Conservation (phyloP, 2,797 vertebrate genomes). For the Epinephelus coioides region DNA sequence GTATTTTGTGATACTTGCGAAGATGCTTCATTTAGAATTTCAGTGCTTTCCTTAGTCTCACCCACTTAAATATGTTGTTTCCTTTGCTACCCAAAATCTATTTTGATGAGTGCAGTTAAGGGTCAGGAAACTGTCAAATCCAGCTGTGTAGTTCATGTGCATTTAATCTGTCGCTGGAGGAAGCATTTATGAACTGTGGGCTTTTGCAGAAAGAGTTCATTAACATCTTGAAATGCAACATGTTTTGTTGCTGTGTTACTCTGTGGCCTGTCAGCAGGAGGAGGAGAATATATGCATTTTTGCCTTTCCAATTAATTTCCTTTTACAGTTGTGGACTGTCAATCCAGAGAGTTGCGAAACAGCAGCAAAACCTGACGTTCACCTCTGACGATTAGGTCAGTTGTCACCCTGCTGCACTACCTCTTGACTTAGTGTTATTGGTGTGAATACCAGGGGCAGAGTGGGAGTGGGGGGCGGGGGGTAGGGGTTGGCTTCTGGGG, state of each 20-base stretch:
- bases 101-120: constrained; percentile 11
- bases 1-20: not conserved
- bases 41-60: not conserved
- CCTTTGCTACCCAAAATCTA: constrained; percentile 5
- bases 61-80: not conserved
- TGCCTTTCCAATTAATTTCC: not conserved
- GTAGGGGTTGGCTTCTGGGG: too few relatives aligned
- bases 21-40: not conserved
- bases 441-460: not conserved
- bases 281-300: not conserved
- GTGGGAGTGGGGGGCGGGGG: too few relatives aligned
- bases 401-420: not conserved
- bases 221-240: not conserved
- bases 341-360: not conserved
- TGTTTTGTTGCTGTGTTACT: constrained; percentile 1
- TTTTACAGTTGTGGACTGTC: not conserved
- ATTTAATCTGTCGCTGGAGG: not conserved
- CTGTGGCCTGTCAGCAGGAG: not conserved
- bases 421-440: not conserved
- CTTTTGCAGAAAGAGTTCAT: constrained; percentile 13
- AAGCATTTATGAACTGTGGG: not conserved
- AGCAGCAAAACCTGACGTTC: not conserved
- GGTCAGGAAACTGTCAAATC: constrained; percentile 18
- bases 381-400: not conserved
- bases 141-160: not conserved